A percentile compares a stretch with the other conserved stretches of the same genome.
These are phyloP conservation scores for Bufo bufo DNA, from an alignment of 2,113 vertebrate genomes.

Conservation along the genomic window DNA sequence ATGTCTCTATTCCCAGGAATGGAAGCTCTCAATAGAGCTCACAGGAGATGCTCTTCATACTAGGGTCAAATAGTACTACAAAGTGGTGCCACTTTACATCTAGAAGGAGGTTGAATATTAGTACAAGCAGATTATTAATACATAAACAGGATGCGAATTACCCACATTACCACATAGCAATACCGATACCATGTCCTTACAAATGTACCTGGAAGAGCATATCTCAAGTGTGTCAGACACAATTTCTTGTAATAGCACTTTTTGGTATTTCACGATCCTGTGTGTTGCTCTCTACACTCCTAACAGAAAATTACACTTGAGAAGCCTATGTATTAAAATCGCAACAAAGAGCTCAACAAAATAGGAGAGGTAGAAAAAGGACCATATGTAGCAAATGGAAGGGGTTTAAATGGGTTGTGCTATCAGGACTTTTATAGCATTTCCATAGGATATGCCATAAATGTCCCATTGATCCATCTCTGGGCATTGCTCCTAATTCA, in stretches of 20 bases:
- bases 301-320: no score
- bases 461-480: no score
- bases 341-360: background rate
- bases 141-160: background rate
- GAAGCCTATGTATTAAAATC: no score
- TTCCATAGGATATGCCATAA: no score
- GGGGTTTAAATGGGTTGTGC: background rate
- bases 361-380: background rate
- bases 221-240: background rate
- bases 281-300: no score
- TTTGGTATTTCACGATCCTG: no score
- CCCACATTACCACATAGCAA: background rate
- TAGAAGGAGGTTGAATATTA: background rate
- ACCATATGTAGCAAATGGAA: background rate
- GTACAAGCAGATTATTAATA: background rate
- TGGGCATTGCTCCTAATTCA: no score
- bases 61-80: background rate
- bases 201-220: background rate
- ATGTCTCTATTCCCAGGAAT: background rate
- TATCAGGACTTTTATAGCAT: no score
- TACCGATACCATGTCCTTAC: background rate
- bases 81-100: background rate
- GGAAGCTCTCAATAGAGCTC: background rate
- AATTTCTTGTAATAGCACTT: background rate
- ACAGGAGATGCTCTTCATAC: background rate